phyloP scores from a whole-genome alignment of 2,113 vertebrate genomes.

The Leptosomus discolor region DNA sequence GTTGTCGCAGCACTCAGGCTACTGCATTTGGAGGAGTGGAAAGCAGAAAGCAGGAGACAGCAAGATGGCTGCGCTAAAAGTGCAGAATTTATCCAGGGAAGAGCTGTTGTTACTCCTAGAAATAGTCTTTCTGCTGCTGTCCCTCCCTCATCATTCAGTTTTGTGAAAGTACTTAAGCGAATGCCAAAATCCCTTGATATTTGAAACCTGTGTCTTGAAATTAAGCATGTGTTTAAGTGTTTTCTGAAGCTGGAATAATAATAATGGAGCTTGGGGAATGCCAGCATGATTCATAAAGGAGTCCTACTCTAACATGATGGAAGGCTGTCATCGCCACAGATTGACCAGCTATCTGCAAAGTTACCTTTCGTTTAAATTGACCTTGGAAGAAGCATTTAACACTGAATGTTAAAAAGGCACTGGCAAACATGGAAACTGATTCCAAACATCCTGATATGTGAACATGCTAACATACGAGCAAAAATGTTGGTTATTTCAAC shows the following conservation, averaged over 20 bases:
- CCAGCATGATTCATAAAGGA: not conserved
- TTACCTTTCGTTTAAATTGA: not conserved
- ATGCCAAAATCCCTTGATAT: not conserved
- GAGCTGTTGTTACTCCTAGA: not conserved
- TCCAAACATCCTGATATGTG: not conserved
- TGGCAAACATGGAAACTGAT: not conserved
- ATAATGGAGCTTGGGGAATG: not conserved
- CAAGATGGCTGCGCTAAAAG: not conserved
- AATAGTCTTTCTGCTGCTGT: not conserved
- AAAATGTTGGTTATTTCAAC: not conserved
- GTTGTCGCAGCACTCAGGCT: accelerated
- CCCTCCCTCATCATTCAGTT: not conserved
- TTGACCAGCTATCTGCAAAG: not conserved
- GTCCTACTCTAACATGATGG: accelerated
- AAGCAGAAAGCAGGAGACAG: not conserved
- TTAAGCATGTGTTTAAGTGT: not conserved
- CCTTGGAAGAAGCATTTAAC: not conserved
- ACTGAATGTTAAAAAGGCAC: not conserved
- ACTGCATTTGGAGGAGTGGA: accelerated
- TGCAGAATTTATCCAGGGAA: not conserved
- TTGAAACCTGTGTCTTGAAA: not conserved
- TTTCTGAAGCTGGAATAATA: not conserved
- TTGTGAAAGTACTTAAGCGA: not conserved
- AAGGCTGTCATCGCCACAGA: not conserved
- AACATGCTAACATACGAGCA: not conserved